These are phyloP conservation scores for Oryzias woworae DNA, from an alignment of 2,113 vertebrate genomes.

Conservation along the genomic window DNA sequence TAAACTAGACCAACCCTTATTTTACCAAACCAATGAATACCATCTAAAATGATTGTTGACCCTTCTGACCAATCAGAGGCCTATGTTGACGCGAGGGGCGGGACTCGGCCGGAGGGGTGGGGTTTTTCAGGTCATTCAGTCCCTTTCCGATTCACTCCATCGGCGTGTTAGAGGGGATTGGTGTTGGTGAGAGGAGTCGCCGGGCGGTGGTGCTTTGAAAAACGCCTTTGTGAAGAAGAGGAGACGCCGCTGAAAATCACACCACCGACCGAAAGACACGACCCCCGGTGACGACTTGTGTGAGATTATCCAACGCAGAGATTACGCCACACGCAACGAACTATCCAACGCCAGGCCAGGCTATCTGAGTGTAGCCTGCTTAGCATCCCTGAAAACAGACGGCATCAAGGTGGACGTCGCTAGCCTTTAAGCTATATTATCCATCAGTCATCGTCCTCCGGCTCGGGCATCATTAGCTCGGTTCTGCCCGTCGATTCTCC, in stretches of 20 bases:
- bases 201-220: constrained; percentile 64
- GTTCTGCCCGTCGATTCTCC: constrained; percentile 7
- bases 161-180: constrained; percentile 77
- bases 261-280: constrained; percentile 43
- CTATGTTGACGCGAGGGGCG: constrained; percentile 19
- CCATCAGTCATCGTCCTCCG: constrained; percentile 62
- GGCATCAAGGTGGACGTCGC: constrained; percentile 69
- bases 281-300: constrained; percentile 47
- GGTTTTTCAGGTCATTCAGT: constrained; percentile 79
- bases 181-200: constrained; percentile 70
- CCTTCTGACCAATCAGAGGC: constrained; percentile 30
- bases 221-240: constrained; percentile 44
- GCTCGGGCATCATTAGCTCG: constrained; percentile 56
- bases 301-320: constrained; percentile 40
- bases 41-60: constrained; percentile 33
- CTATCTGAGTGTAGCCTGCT: constrained; percentile 52
- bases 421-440: constrained; percentile 69
- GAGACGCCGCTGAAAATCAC: constrained; percentile 46
- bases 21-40: constrained; percentile 43
- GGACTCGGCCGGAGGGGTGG: constrained; percentile 63
- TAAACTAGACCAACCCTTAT: constrained; percentile 43
- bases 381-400: constrained; percentile 64
- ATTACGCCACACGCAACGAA: constrained; percentile 57
- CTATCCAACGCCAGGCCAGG: constrained; percentile 50
- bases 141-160: constrained; percentile 74